These are phyloP conservation scores for Parauchenoglanis ngamensis DNA, from an alignment of 2,797 vertebrate genomes.

Conservation along the genomic window DNA sequence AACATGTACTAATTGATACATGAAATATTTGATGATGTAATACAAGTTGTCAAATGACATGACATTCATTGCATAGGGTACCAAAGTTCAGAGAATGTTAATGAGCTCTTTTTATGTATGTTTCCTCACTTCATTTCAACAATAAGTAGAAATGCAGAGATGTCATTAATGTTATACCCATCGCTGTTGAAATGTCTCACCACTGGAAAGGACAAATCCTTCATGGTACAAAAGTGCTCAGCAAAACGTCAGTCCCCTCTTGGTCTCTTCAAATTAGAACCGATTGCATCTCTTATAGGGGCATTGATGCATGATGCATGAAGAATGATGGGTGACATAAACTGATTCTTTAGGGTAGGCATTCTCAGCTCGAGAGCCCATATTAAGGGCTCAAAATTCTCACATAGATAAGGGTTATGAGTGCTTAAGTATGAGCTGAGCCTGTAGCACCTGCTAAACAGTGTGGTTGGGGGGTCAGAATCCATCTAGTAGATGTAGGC, in stretches of 20 bases:
- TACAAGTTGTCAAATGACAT: background rate
- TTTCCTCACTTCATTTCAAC: background rate
- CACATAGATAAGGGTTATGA: background rate
- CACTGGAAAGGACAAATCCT: background rate
- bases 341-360: background rate
- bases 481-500: background rate
- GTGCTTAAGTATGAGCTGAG: background rate
- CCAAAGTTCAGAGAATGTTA: background rate
- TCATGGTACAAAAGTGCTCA: background rate
- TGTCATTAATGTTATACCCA: background rate
- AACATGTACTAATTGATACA: background rate
- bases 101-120: background rate
- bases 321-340: constrained; percentile 1
- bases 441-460: background rate
- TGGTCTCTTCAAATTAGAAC: background rate
- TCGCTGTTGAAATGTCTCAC: background rate
- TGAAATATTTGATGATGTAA: background rate
- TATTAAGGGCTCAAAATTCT: background rate
- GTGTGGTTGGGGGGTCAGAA: background rate
- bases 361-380: background rate
- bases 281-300: background rate
- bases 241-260: background rate
- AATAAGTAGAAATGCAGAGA: background rate
- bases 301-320: background rate
- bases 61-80: background rate